Percentiles rank a stretch among this genome's conserved stretches.
Evolutionary conservation across 37 sponge, comb jelly and placozoan genomes (phyloP).

Genomic region (Cliona cf. orientalis): DNA sequence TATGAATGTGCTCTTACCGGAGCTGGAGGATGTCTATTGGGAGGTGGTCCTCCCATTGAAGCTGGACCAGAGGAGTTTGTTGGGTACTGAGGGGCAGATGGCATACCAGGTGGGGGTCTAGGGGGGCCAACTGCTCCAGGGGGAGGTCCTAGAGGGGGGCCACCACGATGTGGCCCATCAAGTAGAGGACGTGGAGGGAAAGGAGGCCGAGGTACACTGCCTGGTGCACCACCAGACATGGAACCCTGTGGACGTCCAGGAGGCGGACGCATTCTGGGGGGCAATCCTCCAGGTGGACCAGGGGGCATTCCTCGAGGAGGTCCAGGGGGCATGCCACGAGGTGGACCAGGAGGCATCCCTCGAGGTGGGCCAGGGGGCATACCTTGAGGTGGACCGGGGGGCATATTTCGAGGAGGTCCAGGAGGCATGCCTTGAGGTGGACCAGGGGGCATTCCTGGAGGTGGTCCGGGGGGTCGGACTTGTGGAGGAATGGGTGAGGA

Average conservation of each 20-base stretch:
- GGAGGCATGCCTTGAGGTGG: too few species aligned
- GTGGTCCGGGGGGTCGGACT: not conserved
- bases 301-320: constrained; percentile 29
- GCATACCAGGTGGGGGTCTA: constrained; percentile 18
- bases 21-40: not conserved
- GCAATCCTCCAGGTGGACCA: not conserved
- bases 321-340: constrained; percentile 5
- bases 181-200: constrained; percentile 23
- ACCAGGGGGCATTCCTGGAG: too few species aligned
- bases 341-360: constrained; percentile 35
- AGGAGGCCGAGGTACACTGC: not conserved
- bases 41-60: not conserved
- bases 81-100: constrained; percentile 14
- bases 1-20: too few species aligned
- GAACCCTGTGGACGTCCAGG: not conserved
- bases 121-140: constrained; percentile 9
- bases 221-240: not conserved
- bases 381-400: too few species aligned
- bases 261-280: not conserved
- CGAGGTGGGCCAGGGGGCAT: too few species aligned
- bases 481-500: constrained; percentile 29
- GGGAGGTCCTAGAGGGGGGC: not conserved
- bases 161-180: not conserved
- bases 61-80: too few species aligned
- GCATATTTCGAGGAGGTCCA: too few species aligned